phyloP scores from a whole-genome alignment of 2,113 vertebrate species.

The Ictalurus furcatus region DNA sequence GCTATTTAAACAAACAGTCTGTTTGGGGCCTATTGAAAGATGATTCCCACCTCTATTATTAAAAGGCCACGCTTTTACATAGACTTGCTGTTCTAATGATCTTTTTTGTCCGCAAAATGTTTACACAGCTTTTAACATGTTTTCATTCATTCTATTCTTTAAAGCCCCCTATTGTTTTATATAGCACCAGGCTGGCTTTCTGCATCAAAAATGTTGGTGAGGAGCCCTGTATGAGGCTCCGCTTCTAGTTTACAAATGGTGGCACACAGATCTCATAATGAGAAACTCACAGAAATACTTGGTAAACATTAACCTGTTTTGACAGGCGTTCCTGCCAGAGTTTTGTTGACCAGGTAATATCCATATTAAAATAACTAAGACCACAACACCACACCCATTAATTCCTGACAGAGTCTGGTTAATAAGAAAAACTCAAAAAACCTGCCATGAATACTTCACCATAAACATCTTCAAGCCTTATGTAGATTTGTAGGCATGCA shows the following conservation, averaged over 20 bases:
- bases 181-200: slow-evolving; percentile 52
- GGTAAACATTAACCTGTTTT: not conserved
- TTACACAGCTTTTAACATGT: slow-evolving; percentile 56
- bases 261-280: not conserved
- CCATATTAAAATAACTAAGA: not conserved
- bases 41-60: slow-evolving; percentile 19
- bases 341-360: not conserved
- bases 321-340: not conserved
- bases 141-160: slow-evolving; percentile 39
- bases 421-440: not conserved
- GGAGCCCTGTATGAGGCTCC: not conserved
- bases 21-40: slow-evolving; percentile 1
- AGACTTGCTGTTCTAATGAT: slow-evolving; percentile 60
- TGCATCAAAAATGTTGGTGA: slow-evolving; percentile 6
- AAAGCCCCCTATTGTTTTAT: slow-evolving; percentile 61
- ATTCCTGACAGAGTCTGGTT: not conserved
- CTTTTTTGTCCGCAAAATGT: slow-evolving; percentile 51
- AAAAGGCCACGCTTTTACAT: slow-evolving; percentile 25
- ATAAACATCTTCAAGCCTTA: not conserved
- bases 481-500: not conserved
- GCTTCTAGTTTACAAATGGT: not conserved
- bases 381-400: not conserved
- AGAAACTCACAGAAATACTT: not conserved
- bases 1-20: slow-evolving; percentile 12
- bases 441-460: not conserved